A percentile compares a stretch with the other conserved stretches of the same genome.
Evolutionary conservation across 2,113 vertebrate genomes (phyloP).

Genomic region (Empidonax alnorum): DNA sequence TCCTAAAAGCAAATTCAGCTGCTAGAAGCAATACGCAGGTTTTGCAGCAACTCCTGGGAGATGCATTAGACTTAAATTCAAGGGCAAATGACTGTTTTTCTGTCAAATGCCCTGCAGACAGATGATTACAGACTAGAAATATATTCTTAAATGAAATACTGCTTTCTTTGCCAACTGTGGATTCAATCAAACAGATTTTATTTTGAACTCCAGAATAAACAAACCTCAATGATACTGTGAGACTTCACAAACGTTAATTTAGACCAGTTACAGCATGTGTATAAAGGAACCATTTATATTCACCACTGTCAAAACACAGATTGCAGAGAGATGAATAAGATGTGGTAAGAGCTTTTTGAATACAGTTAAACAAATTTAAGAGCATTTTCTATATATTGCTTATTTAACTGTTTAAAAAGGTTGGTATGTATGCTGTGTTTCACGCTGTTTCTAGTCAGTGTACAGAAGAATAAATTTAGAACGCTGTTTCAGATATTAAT

Average conservation of each 20-base stretch:
- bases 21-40: background rate
- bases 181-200: constrained; percentile 7
- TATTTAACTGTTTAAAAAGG: background rate
- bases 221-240: constrained; percentile 54
- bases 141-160: constrained; percentile 23
- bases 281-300: constrained; percentile 6
- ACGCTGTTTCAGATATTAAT: background rate
- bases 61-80: background rate
- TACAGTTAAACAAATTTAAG: background rate
- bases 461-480: background rate
- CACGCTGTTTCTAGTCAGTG: background rate
- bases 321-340: background rate
- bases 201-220: constrained; percentile 71
- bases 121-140: constrained; percentile 46
- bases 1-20: constrained; percentile 16
- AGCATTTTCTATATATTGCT: background rate
- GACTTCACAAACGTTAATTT: constrained; percentile 38
- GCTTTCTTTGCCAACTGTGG: constrained; percentile 52
- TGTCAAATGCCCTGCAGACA: constrained; percentile 22
- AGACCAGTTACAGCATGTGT: constrained; percentile 2
- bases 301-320: background rate
- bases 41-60: constrained; percentile 20
- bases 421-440: background rate
- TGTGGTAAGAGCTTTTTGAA: background rate
- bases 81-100: constrained; percentile 34